Evolutionary conservation across 2,797 vertebrate genomes (phyloP).

Genomic region (Crocidura indochinensis): DNA sequence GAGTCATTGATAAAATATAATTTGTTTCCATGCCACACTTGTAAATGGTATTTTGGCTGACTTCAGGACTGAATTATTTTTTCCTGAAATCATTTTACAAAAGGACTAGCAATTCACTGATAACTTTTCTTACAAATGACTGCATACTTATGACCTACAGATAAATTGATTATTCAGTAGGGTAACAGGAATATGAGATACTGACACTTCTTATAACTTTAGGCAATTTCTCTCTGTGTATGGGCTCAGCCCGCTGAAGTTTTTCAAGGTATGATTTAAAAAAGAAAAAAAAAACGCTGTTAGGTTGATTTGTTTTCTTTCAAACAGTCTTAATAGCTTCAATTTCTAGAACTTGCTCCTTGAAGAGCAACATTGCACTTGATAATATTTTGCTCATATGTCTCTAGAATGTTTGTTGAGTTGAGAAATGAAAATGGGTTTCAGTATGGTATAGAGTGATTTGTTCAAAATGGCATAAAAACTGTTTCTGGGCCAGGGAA

Average conservation of each 20-base stretch:
- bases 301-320: slow-evolving; percentile 79
- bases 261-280: slow-evolving; percentile 74
- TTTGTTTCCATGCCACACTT: slow-evolving; percentile 64
- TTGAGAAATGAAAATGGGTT: slow-evolving; percentile 81
- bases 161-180: slow-evolving; percentile 60
- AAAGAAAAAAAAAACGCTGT: slow-evolving; percentile 17
- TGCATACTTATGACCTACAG: slow-evolving; percentile 64
- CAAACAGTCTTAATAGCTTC: slow-evolving; percentile 72
- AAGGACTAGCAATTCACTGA: slow-evolving; percentile 77
- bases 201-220: slow-evolving; percentile 26
- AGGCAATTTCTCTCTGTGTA: slow-evolving; percentile 62
- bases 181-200: slow-evolving; percentile 72
- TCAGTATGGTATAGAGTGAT: slow-evolving; percentile 64
- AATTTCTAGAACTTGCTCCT: slow-evolving; percentile 79
- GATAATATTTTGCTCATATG: slow-evolving; percentile 65
- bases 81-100: slow-evolving; percentile 76
- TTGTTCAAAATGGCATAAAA: slow-evolving; percentile 65
- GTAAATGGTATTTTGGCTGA: slow-evolving; percentile 76
- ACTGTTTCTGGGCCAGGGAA: slow-evolving; percentile 67
- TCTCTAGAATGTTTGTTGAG: slow-evolving; percentile 73
- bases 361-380: slow-evolving; percentile 49
- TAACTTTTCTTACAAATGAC: slow-evolving; percentile 73
- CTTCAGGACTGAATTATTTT: slow-evolving; percentile 82
- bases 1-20: slow-evolving; percentile 80
- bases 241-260: slow-evolving; percentile 58